Percentiles rank a stretch among this genome's conserved stretches.
Evolutionary conservation across 92 coral and sea anemone genomes (phyloP).

Genomic region (Muricea muricata): DNA sequence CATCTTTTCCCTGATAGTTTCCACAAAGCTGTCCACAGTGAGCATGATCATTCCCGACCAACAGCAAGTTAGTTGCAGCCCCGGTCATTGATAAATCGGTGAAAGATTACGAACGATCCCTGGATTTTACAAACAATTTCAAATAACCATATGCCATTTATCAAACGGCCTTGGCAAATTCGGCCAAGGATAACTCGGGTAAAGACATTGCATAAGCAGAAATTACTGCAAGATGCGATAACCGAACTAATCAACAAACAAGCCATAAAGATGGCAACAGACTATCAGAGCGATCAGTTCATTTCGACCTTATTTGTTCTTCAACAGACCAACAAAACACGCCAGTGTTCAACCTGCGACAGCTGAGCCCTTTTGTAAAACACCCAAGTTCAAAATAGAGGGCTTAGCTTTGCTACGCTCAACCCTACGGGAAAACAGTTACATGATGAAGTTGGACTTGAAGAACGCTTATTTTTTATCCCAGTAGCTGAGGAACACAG

Average conservation of each 20-base stretch:
- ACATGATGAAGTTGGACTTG: no score
- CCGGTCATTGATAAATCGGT: neutral
- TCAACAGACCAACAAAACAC: slow-evolving; percentile 14
- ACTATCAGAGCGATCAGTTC: slow-evolving; percentile 34
- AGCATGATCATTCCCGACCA: slow-evolving; percentile 63
- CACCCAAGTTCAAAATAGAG: no score
- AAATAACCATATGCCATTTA: slow-evolving; percentile 15
- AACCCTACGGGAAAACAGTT: neutral
- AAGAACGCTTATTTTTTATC: no score
- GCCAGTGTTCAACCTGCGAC: slow-evolving; percentile 35
- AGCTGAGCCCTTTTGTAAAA: slow-evolving; percentile 52
- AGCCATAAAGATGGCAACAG: neutral
- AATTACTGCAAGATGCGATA: slow-evolving; percentile 51
- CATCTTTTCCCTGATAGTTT: slow-evolving; percentile 62
- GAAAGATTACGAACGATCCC: slow-evolving; percentile 34
- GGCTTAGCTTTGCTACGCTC: slow-evolving; percentile 20
- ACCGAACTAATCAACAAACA: slow-evolving; percentile 45
- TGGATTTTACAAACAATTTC: slow-evolving; percentile 27
- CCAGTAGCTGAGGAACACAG: no score
- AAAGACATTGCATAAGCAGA: slow-evolving; percentile 17
- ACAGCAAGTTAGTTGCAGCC: slow-evolving; percentile 43
- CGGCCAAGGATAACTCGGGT: slow-evolving; percentile 6
- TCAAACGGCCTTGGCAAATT: slow-evolving; percentile 7
- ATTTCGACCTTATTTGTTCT: slow-evolving; percentile 13
- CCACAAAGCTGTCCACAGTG: slow-evolving; percentile 56